These are phyloP conservation scores for Apaloderma vittatum DNA, from an alignment of 2,113 vertebrate species.

Conservation along the genomic window DNA sequence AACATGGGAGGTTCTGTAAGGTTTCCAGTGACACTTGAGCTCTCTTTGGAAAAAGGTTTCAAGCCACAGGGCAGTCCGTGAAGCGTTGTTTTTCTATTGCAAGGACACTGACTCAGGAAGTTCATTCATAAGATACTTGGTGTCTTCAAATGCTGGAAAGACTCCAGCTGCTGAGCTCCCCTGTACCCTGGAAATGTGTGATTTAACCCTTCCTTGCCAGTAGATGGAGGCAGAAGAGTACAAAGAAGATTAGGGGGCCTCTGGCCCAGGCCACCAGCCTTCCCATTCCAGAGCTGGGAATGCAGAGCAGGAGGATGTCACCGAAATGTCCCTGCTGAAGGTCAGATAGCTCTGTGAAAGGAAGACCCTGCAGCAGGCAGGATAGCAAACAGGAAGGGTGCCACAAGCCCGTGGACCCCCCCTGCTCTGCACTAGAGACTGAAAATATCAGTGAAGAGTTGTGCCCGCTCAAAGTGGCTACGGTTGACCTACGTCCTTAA, in stretches of 20 bases:
- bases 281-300: not conserved
- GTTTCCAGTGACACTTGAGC: conserved; percentile 47
- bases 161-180: not conserved
- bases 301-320: not conserved
- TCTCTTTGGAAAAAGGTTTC: conserved; percentile 59
- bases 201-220: conserved; percentile 68
- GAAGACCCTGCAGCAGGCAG: not conserved
- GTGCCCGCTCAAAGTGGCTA: not conserved
- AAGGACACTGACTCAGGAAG: conserved; percentile 23
- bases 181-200: conserved; percentile 37
- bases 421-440: not conserved
- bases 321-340: not conserved
- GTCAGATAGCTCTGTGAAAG: not conserved
- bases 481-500: fast-evolving
- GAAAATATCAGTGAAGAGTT: not conserved
- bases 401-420: not conserved
- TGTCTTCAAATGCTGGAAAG: conserved; percentile 37
- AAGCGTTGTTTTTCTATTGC: conserved; percentile 20
- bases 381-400: not conserved
- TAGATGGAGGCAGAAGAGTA: conserved; percentile 3
- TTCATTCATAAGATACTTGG: conserved; percentile 55
- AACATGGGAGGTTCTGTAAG: conserved; percentile 36
- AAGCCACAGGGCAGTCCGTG: conserved; percentile 21
- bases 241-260: fast-evolving
- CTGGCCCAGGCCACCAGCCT: not conserved